These are phyloP conservation scores for Neotragus pygmaeus DNA, from an alignment of 2,113 vertebrate genomes.

Conservation along the genomic window DNA sequence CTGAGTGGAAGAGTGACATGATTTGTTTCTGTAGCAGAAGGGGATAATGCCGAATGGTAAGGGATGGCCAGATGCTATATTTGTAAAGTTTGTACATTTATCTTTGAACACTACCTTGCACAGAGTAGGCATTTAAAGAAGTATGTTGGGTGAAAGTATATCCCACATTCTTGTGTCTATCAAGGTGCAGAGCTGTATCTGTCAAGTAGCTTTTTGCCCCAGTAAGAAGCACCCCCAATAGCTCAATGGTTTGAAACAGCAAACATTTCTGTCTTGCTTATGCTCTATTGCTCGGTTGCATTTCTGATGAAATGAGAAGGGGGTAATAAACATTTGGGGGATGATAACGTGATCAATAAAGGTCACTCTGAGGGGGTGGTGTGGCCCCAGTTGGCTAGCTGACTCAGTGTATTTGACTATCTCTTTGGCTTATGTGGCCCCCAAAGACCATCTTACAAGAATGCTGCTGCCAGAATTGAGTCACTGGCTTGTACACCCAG, in stretches of 20 bases:
- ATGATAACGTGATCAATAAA: not conserved
- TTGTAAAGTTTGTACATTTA: not conserved
- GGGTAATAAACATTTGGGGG: not conserved
- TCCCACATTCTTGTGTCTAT: not conserved
- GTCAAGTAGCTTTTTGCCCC: not conserved
- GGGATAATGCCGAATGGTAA: not conserved
- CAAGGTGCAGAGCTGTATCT: not conserved
- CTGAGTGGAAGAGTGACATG: not conserved
- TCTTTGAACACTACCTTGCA: not conserved
- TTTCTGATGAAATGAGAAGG: not conserved
- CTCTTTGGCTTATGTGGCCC: conserved; percentile 7
- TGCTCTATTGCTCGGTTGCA: not conserved
- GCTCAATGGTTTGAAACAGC: not conserved
- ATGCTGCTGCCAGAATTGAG: conserved; percentile 38
- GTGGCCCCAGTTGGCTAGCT: not conserved
- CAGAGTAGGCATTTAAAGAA: not conserved
- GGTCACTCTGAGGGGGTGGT: not conserved
- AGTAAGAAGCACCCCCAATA: not conserved
- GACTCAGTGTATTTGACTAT: not conserved
- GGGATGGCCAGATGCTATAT: not conserved
- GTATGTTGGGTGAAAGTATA: not conserved
- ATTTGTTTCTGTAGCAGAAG: not conserved
- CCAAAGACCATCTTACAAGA: conserved; percentile 40
- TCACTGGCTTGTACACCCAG: conserved; percentile 11
- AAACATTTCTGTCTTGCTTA: not conserved